Conservation (phyloP, 2,113 vertebrate species). For the Alouatta palliata region DNA sequence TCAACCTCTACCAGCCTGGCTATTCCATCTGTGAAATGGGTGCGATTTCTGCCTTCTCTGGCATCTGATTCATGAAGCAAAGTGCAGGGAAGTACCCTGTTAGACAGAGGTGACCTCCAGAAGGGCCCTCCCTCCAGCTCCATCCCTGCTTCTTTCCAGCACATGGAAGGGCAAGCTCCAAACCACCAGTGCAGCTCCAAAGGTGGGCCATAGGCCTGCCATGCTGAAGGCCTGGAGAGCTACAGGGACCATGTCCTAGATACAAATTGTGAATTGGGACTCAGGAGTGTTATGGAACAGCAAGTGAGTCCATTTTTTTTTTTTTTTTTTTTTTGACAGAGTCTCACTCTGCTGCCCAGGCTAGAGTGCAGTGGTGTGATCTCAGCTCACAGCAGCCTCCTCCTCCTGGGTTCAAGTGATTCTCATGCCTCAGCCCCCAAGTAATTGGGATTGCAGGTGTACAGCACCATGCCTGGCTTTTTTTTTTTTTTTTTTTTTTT, state of each 20-base stretch:
- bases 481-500: too few species aligned
- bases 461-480: too few species aligned
- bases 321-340: too few species aligned
- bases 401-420: too few species aligned
- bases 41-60: background rate
- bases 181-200: background rate
- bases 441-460: too few species aligned
- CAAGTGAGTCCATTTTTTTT: too few species aligned
- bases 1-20: background rate
- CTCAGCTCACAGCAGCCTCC: too few species aligned
- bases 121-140: background rate
- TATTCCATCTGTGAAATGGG: background rate
- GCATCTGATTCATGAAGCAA: background rate
- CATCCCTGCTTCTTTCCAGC: background rate
- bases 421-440: too few species aligned
- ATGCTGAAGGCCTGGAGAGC: background rate
- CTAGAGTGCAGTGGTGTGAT: too few species aligned
- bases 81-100: background rate
- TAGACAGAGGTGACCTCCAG: background rate
- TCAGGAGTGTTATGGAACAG: too few species aligned
- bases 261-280: background rate
- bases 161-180: background rate
- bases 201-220: background rate
- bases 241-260: background rate
- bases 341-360: too few species aligned